Conservation (phyloP, 2,888 invertebrate species). For the Cremastobaeus sp. region DNA sequence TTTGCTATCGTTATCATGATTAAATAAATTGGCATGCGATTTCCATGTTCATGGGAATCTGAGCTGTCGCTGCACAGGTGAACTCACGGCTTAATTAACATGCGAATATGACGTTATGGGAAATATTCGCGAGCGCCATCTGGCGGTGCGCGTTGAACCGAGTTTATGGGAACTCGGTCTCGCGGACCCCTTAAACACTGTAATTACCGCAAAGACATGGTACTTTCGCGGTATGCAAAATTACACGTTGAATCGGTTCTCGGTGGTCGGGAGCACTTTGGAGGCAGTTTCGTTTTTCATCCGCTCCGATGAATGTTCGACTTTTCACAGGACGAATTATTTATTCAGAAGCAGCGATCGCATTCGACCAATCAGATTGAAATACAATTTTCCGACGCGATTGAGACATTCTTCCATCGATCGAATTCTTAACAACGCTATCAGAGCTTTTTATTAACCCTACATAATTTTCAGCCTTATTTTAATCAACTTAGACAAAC, state of each 20-base stretch:
- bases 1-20: not conserved
- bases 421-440: not conserved
- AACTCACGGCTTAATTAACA: slow-evolving; percentile 59
- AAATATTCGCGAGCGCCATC: slow-evolving; percentile 63
- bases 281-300: slow-evolving; percentile 59
- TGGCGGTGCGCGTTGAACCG: slow-evolving; percentile 59
- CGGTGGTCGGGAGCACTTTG: slow-evolving; percentile 53
- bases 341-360: too few relatives aligned
- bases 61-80: slow-evolving; percentile 64
- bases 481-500: slow-evolving; percentile 1
- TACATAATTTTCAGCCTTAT: too few relatives aligned
- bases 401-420: not conserved
- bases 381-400: too few relatives aligned
- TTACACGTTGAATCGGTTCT: slow-evolving; percentile 67
- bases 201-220: slow-evolving; percentile 75
- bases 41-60: slow-evolving; percentile 72
- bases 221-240: slow-evolving; percentile 70
- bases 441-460: too few relatives aligned
- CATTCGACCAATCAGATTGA: too few relatives aligned
- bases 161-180: slow-evolving; percentile 77
- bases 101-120: slow-evolving; percentile 61
- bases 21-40: slow-evolving; percentile 39
- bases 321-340: slow-evolving; percentile 30
- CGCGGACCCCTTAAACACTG: slow-evolving; percentile 73
- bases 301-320: slow-evolving; percentile 24